phyloP scores from a whole-genome alignment of 2,797 vertebrate species.

The Myotis myotis region DNA sequence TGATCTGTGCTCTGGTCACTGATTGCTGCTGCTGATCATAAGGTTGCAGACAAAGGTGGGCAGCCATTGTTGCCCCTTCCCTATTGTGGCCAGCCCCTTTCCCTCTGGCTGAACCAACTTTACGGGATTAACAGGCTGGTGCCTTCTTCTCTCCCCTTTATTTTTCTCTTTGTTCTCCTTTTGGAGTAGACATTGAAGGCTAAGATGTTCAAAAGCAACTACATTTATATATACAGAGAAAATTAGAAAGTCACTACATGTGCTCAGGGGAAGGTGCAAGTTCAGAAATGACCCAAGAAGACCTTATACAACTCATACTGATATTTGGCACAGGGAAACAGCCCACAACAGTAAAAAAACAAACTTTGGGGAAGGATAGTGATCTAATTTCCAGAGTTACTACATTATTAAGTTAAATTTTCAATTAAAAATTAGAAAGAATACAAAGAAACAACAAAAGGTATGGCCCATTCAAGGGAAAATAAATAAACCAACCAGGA shows the following conservation, averaged over 20 bases:
- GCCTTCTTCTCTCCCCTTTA: background rate
- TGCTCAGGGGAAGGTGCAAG: background rate
- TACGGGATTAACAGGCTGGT: background rate
- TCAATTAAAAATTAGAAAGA: background rate
- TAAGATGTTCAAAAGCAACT: background rate
- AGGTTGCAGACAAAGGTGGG: background rate
- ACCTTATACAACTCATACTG: background rate
- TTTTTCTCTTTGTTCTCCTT: background rate
- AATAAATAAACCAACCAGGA: background rate
- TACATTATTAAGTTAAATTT: background rate
- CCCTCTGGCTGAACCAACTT: background rate
- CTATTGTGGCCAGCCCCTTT: background rate
- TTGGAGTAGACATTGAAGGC: background rate
- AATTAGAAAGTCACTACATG: background rate
- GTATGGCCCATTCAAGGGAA: background rate
- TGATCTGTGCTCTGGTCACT: background rate
- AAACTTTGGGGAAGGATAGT: background rate
- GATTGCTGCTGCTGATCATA: background rate
- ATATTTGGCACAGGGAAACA: background rate
- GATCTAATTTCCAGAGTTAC: background rate
- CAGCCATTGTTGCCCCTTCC: background rate
- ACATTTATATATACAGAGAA: background rate
- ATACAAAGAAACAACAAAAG: background rate
- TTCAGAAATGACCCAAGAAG: background rate
- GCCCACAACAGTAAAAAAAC: background rate